phyloP scores from a whole-genome alignment of 1,140 invertebrate species.

The Sarcophaga bullata region DNA sequence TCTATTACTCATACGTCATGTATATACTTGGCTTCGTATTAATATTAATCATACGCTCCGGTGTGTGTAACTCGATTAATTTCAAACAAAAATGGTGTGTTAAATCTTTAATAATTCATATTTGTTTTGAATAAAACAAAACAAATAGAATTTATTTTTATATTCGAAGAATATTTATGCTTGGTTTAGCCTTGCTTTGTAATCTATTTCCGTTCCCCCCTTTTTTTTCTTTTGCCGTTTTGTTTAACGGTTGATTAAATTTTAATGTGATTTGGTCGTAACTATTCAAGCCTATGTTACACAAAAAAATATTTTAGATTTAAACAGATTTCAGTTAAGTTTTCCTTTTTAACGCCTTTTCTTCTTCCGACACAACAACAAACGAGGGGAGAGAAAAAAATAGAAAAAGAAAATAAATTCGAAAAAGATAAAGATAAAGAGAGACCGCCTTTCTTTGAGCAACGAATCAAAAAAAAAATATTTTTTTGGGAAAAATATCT shows the following conservation, averaged over 20 bases:
- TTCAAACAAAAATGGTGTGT: not conserved
- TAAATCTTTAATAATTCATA: not conserved
- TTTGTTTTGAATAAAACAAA: not conserved
- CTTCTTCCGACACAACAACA: no score
- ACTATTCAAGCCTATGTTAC: not conserved
- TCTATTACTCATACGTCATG: not conserved
- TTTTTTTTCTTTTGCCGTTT: not conserved
- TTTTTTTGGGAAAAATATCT: no score
- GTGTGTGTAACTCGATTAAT: not conserved
- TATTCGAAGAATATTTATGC: not conserved
- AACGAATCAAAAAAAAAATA: no score
- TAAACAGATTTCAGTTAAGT: not conserved
- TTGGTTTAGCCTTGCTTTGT: no score
- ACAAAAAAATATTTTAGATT: no score
- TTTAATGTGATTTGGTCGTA: not conserved
- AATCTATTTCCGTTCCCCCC: not conserved
- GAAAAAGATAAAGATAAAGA: no score
- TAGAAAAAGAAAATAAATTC: no score
- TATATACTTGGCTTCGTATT: not conserved
- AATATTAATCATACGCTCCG: not conserved
- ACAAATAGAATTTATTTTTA: not conserved
- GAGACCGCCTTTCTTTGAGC: no score
- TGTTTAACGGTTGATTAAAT: slow-evolving; percentile 1
- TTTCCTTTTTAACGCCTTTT: not conserved
- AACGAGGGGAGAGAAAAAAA: no score